Evolutionary conservation across 2,888 invertebrate genomes (phyloP), one percentile per base, ranked within the genome.

Genomic region (Prenolepis imparis): DNA sequence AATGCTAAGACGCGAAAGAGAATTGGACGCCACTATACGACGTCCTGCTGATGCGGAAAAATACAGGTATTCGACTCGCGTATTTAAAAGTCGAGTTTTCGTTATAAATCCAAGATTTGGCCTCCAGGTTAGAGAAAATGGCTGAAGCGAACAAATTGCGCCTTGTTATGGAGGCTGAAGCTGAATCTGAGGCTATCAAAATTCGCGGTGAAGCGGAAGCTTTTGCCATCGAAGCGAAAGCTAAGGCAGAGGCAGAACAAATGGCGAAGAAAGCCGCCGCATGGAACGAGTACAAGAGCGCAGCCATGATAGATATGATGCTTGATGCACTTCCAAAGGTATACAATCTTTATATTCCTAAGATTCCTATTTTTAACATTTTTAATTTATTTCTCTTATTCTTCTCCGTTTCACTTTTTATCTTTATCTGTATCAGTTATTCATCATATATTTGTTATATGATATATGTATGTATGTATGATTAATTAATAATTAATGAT

Each of bases 251-350:
- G 93, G 98, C 99, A 0, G 98, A 98, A 95, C 99, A 99, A 95
- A 99, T 99, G 98, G 96, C 98, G 0, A 98, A 98, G 95, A 99
- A 99, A 93, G 99, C 99, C 0, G 99, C 99, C 91, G 99, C 99
- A 21, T 99, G 98, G 97, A 98, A 97, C 93, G 98, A 99, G 93
- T 99, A 99, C 95, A 98, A 98, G 89, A 98, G 98, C 74, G 98
- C 99, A 48, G 98, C 99, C 15, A 98, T 98, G 97, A 97, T 98
- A 84, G 99, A 99, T 93, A 99, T 99, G 99, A 97, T 99, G 93
- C 96, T 99, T 85, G 98, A 99, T 82, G 98, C 98, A 57, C 95
- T 99, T 92, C 99, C 99, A 24, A 99, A 98, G 97, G 99, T 99
- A 95, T 55, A 52, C 66, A 36, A 63, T 63, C 36, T 64, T 80